Conservation (phyloP, 2,797 vertebrate species). For the Pangasius macronema region DNA sequence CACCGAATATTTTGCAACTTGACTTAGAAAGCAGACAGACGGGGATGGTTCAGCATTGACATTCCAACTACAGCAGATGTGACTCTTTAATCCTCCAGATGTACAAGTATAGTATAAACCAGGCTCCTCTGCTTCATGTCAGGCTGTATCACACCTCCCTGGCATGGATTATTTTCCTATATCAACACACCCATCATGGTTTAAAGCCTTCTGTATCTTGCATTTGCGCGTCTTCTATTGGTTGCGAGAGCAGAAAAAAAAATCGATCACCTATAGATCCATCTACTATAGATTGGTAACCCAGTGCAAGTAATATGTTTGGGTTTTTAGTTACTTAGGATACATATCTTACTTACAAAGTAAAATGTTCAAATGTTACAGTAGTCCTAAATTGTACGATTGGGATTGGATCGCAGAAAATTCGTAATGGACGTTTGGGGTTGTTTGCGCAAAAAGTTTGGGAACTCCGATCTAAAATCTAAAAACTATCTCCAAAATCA, state of each 20-base stretch:
- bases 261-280: background rate
- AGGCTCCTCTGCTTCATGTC: background rate
- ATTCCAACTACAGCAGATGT: background rate
- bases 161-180: background rate
- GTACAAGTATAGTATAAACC: background rate
- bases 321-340: background rate
- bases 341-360: background rate
- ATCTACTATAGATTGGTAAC: too few relatives aligned
- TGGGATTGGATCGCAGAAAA: background rate
- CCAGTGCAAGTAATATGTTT: background rate
- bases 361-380: background rate
- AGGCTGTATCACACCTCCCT: background rate
- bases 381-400: too few relatives aligned
- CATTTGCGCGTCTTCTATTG: background rate
- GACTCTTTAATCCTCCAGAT: conserved; percentile 1
- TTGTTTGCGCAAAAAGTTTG: background rate
- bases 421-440: background rate
- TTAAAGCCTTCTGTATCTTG: background rate
- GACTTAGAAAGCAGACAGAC: background rate
- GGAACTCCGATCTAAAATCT: background rate
- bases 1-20: background rate
- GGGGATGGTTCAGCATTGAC: background rate
- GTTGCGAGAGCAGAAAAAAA: too few relatives aligned
- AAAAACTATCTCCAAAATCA: background rate
- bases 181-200: background rate